A percentile compares a stretch with the other conserved stretches of the same genome.
phyloP scores from a whole-genome alignment of 1,140 invertebrate species.

The Aphelenchoides fujianensis region DNA sequence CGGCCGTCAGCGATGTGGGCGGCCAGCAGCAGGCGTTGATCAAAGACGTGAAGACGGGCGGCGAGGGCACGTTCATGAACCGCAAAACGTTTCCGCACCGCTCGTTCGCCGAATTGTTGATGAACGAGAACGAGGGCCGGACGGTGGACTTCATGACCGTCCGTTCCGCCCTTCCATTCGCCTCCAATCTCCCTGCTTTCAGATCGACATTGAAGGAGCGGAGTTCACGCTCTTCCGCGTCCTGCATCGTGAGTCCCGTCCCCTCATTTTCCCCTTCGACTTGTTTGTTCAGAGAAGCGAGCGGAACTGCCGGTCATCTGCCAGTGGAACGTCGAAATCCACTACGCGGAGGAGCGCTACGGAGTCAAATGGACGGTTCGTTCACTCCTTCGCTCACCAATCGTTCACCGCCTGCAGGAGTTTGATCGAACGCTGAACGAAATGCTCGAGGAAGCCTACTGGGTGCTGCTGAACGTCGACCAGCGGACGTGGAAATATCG shows the following conservation, averaged over 20 bases:
- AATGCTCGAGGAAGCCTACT: slow-evolving; percentile 9
- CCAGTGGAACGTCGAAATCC: slow-evolving; percentile 5
- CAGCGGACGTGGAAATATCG: not conserved
- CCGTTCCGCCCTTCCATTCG: too few relatives aligned
- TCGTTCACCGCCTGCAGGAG: too few relatives aligned
- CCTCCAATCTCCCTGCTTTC: too few relatives aligned
- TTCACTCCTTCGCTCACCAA: too few relatives aligned
- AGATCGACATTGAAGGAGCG: slow-evolving; percentile 10
- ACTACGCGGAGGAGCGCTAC: not conserved
- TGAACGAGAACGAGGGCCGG: slow-evolving; percentile 1
- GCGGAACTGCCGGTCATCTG: slow-evolving; percentile 2
- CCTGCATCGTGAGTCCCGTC: not conserved
- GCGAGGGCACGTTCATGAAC: too few relatives aligned
- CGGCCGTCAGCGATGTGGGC: not conserved
- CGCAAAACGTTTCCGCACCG: not conserved
- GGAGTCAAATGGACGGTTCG: not conserved
- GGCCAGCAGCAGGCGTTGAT: too few relatives aligned
- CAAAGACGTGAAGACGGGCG: too few relatives aligned
- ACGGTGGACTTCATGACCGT: slow-evolving; percentile 12
- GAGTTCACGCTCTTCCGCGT: not conserved
- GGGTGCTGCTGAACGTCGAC: not conserved
- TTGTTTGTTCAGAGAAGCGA: not conserved
- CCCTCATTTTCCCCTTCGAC: not conserved
- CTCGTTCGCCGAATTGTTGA: not conserved
- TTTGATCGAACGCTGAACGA: slow-evolving; percentile 5